phyloP scores from a whole-genome alignment of 2,888 invertebrate species.

The Tenthredo distinguenda region DNA sequence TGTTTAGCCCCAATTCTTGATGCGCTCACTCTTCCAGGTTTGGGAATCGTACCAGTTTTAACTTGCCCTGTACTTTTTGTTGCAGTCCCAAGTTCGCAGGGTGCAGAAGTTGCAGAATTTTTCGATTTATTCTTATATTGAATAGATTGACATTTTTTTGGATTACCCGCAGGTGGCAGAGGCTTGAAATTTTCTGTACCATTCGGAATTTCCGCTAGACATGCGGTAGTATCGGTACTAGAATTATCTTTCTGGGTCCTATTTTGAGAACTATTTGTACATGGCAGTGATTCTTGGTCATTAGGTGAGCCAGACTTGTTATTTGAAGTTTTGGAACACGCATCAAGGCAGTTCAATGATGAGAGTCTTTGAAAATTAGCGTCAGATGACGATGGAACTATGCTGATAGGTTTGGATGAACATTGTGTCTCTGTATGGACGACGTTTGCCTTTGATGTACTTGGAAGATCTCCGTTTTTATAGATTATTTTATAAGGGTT shows the following conservation, averaged over 20 bases:
- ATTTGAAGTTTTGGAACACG: not conserved
- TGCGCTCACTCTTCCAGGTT: not conserved
- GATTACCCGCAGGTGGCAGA: not conserved
- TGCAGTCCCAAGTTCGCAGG: not conserved
- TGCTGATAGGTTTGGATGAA: not conserved
- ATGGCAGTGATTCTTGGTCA: slow-evolving; percentile 13
- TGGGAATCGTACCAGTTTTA: not conserved
- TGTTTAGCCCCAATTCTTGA: not conserved
- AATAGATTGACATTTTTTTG: not conserved
- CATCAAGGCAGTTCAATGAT: not conserved
- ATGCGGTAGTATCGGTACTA: not conserved
- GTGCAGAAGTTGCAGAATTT: not conserved
- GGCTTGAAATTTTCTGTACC: not conserved
- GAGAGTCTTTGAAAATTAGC: not conserved
- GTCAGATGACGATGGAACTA: not conserved
- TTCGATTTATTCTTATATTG: not conserved
- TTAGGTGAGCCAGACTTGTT: not conserved
- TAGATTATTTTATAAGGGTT: slow-evolving; percentile 62
- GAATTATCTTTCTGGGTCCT: not conserved
- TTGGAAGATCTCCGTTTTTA: slow-evolving; percentile 5
- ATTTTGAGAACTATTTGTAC: slow-evolving; percentile 14
- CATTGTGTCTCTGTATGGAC: not conserved
- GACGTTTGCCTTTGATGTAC: not conserved
- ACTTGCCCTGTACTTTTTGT: not conserved
- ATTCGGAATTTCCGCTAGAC: not conserved